Percentiles rank a stretch among this genome's conserved stretches.
Conservation (phyloP, 2,888 invertebrate species). For the Cephus pulcher region DNA sequence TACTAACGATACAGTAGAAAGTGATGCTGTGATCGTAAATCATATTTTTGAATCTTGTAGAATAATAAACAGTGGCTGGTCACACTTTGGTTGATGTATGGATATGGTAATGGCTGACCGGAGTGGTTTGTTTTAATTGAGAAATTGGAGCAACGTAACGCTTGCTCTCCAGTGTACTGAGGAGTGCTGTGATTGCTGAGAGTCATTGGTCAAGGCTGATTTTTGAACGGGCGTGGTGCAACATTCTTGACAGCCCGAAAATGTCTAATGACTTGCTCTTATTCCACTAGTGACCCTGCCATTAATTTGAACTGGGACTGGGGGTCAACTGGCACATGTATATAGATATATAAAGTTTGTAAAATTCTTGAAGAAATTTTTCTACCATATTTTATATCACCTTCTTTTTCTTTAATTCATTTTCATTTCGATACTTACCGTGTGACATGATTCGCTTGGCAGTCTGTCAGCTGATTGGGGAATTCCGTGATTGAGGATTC, state of each 20-base stretch:
- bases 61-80: neutral
- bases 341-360: neutral
- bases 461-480: neutral
- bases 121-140: neutral
- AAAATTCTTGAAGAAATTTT: neutral
- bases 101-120: neutral
- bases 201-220: neutral
- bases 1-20: neutral
- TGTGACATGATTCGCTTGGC: neutral
- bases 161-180: neutral
- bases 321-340: neutral
- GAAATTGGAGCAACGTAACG: neutral
- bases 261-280: neutral
- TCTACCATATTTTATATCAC: neutral
- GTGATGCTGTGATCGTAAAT: neutral
- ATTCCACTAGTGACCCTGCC: neutral
- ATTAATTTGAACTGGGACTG: neutral
- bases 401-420: neutral
- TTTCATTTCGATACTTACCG: too few species aligned
- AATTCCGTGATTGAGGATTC: neutral
- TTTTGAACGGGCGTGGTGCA: neutral
- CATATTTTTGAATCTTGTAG: neutral
- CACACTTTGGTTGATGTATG: neutral
- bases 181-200: neutral
- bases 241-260: neutral